Base-by-base conservation (phyloP, 1,140 invertebrate species). In the Zaprionus camerounensis region DNA sequence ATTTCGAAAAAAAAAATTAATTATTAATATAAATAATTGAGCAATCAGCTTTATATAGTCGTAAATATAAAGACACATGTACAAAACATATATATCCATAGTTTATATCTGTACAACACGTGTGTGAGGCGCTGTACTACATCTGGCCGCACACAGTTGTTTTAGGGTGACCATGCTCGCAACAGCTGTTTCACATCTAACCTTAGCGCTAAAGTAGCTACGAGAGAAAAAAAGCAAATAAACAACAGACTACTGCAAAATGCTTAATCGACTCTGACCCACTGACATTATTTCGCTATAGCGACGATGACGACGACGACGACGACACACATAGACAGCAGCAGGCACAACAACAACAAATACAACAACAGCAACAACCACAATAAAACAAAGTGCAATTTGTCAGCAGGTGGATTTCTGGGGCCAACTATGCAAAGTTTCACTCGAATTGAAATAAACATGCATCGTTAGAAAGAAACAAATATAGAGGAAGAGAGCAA, bases 211-310 rank as follows among this genome's bases (percentile, higher is more conserved):
- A 76, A 44, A 61, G 34, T 49, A 68, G 49, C 22, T 61, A 44
- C 26, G 22, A 34, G 6, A 70, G 28, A 26, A n/a, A 70, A 71
- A 20, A 26, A 64, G 46, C 41, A 68, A 73, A 64, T 55, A 68
- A 58, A 55, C 24, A 64, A 64, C 51, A 67, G 36, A 71, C 24
- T 72, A 63, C 70, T 55, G 67, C 76, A 67, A 85, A 85, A 85
- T 87, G 82, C 83, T 85, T 87, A 86, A 86, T 87, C 83, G 83
- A 86, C 83, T 87, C 83, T 86, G 83, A 86, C 83, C 83, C 83
- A 86, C 83, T 86, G 83, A 86, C 83, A 86, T 80, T 86, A 88
- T 86, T 86, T 87, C 71, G 44, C 67, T 68, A 69, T 69, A 74
- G 46, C 71, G 36, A 26, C 69, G 36, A 56, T 31, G 64, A 67